Base-by-base conservation (phyloP, 1,140 invertebrate genomes). In the Hormaphis cornu region DNA sequence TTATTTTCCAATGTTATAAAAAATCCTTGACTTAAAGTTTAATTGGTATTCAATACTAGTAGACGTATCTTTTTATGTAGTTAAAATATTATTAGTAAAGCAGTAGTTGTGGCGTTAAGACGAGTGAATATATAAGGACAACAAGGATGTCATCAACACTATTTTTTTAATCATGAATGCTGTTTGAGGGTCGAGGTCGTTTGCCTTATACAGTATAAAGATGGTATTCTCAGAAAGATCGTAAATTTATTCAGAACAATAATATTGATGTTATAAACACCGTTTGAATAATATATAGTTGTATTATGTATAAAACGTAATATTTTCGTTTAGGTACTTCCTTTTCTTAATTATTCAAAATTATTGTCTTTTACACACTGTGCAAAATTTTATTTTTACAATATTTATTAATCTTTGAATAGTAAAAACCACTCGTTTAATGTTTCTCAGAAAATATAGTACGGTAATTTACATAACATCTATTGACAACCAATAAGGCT, bases 161-260 rank as follows among this genome's bases (percentile, higher is more conserved):
- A 56, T 56, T 16, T 37, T 37, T 35, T 35, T 18, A n/a, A 56
- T 24, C 53, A 56, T 22, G 20, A 56, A 7, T 56, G 10, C 12
- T 37, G 5, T 22, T 14, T n/a, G n/a, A n/a, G n/a, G n/a, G n/a
- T n/a, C 20, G 30, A 56, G 12, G 33, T 33, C 20, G 33, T 37
- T 56, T 6, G 24, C 53, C 53, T 56, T 37, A 56, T 56, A n/a
- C 16, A 52, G n/a, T n/a, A n/a, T n/a, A n/a, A n/a, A n/a, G n/a
- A n/a, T 52, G 9, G n/a, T 53, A 53, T 35, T 35, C 10, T 14
- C 30, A 16, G 33, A 16, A 56, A 56, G 20, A 56, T 16, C 18
- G 22, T 56, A 56, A 22, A 22, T 18, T 56, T 56, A 22, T 56
- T 56, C 35, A n/a, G n/a, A n/a, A n/a, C n/a, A n/a, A n/a, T n/a